Evolutionary conservation across 2,797 vertebrate genomes (phyloP).

Genomic region (Oreochromis grahami): DNA sequence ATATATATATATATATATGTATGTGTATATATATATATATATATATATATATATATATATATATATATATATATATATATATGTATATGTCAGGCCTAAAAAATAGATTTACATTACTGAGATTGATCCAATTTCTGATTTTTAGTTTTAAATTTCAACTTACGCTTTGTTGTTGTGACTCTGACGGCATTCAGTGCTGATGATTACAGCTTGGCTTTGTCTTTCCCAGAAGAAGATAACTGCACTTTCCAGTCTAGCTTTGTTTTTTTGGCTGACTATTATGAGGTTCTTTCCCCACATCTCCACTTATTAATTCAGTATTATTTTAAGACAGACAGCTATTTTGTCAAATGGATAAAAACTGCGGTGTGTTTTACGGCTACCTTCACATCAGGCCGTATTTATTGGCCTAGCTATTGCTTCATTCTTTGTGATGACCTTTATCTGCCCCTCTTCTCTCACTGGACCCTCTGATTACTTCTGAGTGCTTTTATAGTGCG

Average conservation of each 20-base stretch:
- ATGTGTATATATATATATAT: too few species aligned
- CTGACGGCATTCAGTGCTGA: not conserved
- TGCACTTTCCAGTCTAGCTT: slow-evolving; percentile 21
- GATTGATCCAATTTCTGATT: not conserved
- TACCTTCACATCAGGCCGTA: slow-evolving; percentile 26
- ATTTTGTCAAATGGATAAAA: slow-evolving; percentile 36
- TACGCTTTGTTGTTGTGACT: not conserved
- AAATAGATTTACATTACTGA: not conserved
- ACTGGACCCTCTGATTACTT: slow-evolving; percentile 11
- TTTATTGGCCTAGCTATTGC: slow-evolving; percentile 34
- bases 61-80: too few species aligned
- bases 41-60: too few species aligned
- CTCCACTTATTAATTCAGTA: slow-evolving; percentile 52
- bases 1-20: too few species aligned
- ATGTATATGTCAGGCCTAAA: fast-evolving
- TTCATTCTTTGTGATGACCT: slow-evolving; percentile 23
- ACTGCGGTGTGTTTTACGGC: slow-evolving; percentile 42
- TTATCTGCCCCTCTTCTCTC: slow-evolving; percentile 8
- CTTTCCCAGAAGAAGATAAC: not conserved
- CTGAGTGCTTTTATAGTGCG: not conserved
- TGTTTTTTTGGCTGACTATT: slow-evolving; percentile 32
- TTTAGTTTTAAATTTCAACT: not conserved
- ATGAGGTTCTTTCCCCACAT: slow-evolving; percentile 10
- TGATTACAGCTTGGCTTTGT: slow-evolving; percentile 22
- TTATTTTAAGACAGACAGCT: slow-evolving; percentile 51